phyloP scores from a whole-genome alignment of 1,140 invertebrate genomes.

The Polypedilum vanderplanki region DNA sequence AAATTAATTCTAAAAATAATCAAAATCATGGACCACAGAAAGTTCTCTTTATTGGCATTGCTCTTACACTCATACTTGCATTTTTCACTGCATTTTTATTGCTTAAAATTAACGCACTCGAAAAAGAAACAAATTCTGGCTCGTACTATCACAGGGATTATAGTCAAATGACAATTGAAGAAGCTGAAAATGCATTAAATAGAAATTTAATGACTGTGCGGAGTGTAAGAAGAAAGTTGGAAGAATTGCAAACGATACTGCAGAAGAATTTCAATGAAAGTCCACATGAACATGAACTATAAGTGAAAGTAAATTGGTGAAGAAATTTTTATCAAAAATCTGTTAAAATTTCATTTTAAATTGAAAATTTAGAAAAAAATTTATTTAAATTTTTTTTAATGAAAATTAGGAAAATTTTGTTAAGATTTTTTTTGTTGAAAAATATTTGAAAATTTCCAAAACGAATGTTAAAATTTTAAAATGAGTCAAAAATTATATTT shows the following conservation, averaged over 20 bases:
- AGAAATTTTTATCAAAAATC: too few relatives aligned
- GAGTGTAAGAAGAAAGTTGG: background rate
- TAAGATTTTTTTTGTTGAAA: too few relatives aligned
- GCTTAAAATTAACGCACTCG: slow-evolving; percentile 38
- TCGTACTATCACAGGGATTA: background rate
- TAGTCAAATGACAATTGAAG: slow-evolving; percentile 34
- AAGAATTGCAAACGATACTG: background rate
- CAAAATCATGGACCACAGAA: slow-evolving; percentile 34
- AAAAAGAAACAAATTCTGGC: slow-evolving; percentile 30
- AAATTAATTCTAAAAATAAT: slow-evolving; percentile 36
- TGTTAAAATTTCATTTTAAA: too few relatives aligned
- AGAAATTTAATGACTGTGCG: slow-evolving; percentile 35
- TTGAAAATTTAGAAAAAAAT: too few relatives aligned
- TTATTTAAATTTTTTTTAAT: too few relatives aligned
- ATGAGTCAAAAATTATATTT: too few relatives aligned
- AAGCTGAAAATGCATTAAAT: slow-evolving; percentile 38
- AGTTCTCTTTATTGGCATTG: slow-evolving; percentile 34
- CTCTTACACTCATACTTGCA: slow-evolving; percentile 36
- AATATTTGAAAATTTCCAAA: too few relatives aligned
- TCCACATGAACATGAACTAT: too few relatives aligned
- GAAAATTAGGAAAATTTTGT: too few relatives aligned
- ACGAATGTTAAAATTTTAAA: too few relatives aligned
- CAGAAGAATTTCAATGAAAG: too few relatives aligned
- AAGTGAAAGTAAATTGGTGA: too few relatives aligned
- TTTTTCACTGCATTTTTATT: slow-evolving; percentile 39